Percentiles rank a stretch among this genome's conserved stretches.
These are phyloP conservation scores for Pantelozetes paolii DNA, from an alignment of 2,888 invertebrate genomes.

Conservation along the genomic window DNA sequence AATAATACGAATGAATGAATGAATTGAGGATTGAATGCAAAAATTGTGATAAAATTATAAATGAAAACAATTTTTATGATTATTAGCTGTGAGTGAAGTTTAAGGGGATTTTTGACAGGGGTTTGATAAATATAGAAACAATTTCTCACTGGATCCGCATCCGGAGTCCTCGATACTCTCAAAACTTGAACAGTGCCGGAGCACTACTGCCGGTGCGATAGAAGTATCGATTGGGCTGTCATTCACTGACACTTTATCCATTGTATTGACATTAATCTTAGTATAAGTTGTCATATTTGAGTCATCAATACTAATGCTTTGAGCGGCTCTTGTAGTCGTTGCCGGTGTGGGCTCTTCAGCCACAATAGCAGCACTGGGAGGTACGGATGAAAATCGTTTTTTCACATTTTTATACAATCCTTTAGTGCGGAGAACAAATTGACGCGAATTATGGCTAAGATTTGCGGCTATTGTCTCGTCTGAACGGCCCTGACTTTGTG, in stretches of 20 bases:
- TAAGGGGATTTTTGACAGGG: not conserved
- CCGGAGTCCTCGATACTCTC: slow-evolving; percentile 38
- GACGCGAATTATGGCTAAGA: not conserved
- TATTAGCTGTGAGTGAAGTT: not conserved
- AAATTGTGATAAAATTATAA: not conserved
- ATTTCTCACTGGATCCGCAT: slow-evolving; percentile 38
- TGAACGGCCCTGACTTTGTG: slow-evolving; percentile 38
- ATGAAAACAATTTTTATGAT: not conserved
- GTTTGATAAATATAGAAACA: not conserved
- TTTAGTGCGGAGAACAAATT: slow-evolving; percentile 27
- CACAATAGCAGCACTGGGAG: not conserved
- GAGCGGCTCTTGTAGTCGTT: not conserved
- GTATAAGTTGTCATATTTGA: slow-evolving; percentile 9
- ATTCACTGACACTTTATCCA: slow-evolving; percentile 18
- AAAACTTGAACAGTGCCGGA: slow-evolving; percentile 13
- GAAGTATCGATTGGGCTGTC: slow-evolving; percentile 16
- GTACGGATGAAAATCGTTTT: slow-evolving; percentile 27
- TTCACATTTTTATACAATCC: slow-evolving; percentile 34
- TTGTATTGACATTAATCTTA: slow-evolving; percentile 25
- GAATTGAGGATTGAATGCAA: not conserved
- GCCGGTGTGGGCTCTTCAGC: not conserved
- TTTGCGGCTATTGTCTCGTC: not conserved
- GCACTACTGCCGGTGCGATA: not conserved
- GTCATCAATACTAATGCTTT: not conserved
- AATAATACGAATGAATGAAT: not conserved